phyloP scores from a whole-genome alignment of 23 tunicate genomes.

The Aplidium turbinatum region DNA sequence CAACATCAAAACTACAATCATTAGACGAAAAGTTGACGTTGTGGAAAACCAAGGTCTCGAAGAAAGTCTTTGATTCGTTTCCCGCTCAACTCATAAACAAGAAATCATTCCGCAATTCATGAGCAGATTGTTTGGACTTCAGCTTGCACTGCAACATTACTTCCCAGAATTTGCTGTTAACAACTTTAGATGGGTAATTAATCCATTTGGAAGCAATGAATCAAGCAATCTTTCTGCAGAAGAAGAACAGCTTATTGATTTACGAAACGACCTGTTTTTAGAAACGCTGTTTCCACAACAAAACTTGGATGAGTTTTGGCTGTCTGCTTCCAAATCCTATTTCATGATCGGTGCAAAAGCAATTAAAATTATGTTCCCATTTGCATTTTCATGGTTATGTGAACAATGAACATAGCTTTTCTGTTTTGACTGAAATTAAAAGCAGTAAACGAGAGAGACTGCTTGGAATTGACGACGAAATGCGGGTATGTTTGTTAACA shows the following conservation, averaged over 20 bases:
- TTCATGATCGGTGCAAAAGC: conserved; percentile 30
- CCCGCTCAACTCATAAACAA: conserved; percentile 33
- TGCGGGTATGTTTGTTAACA: conserved; percentile 52
- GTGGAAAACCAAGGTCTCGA: conserved; percentile 55
- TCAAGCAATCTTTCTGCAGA: too few relatives aligned
- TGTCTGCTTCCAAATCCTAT: conserved; percentile 39
- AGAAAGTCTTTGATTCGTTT: too few relatives aligned
- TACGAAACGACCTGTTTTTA: too few relatives aligned
- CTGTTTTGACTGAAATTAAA: conserved; percentile 47
- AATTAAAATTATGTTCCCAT: conserved; percentile 48
- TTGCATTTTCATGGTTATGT: conserved; percentile 55
- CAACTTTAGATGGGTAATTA: too few relatives aligned
- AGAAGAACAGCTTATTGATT: too few relatives aligned
- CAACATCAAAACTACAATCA: conserved; percentile 48
- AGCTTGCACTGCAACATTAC: too few relatives aligned
- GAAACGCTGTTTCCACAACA: conserved; percentile 34
- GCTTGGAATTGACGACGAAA: conserved; percentile 32
- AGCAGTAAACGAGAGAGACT: conserved; percentile 28
- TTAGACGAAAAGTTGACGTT: conserved; percentile 61
- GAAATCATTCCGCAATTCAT: conserved; percentile 37
- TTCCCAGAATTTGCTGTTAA: too few relatives aligned
- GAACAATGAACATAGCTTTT: conserved; percentile 29
- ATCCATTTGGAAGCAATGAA: too few relatives aligned
- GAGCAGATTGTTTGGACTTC: conserved; percentile 3
- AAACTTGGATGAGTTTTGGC: conserved; percentile 31